phyloP scores from a whole-genome alignment of 1,140 invertebrate species.

The Eueides isabella region DNA sequence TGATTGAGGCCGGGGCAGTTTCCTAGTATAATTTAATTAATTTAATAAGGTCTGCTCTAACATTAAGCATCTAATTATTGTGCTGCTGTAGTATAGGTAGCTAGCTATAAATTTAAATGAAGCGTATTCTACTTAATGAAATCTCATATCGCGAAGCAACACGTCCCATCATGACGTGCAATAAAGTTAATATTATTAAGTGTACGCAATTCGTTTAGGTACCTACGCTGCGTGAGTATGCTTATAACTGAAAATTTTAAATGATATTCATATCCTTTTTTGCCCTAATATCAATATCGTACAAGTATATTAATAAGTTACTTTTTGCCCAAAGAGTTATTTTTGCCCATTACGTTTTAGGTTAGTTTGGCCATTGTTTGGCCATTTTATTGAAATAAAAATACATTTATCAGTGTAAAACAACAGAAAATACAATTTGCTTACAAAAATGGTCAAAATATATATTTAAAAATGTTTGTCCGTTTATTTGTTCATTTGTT shows the following conservation, averaged over 20 bases:
- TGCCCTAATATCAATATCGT: no score
- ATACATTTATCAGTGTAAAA: no score
- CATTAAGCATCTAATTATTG: conserved; percentile 18
- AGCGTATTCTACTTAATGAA: conserved; percentile 35
- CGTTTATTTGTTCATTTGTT: no score
- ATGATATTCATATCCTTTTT: neutral
- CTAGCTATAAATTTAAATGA: conserved; percentile 43
- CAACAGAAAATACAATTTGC: no score
- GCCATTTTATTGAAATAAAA: no score
- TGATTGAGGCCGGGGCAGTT: neutral
- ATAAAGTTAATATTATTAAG: conserved; percentile 59
- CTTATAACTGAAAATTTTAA: neutral
- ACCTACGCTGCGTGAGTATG: neutral
- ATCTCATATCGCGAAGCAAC: conserved; percentile 46
- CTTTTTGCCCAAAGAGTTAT: no score
- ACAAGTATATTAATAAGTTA: no score
- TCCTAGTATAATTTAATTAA: neutral
- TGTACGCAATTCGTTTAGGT: conserved; percentile 37
- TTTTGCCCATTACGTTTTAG: no score
- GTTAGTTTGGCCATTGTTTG: no score
- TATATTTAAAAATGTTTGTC: no score
- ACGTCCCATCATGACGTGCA: conserved; percentile 46
- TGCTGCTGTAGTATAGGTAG: neutral
- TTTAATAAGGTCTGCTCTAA: neutral
- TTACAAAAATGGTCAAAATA: no score